Base-by-base conservation (phyloP, 92 coral and sea anemone genomes). In the Muricea muricata region DNA sequence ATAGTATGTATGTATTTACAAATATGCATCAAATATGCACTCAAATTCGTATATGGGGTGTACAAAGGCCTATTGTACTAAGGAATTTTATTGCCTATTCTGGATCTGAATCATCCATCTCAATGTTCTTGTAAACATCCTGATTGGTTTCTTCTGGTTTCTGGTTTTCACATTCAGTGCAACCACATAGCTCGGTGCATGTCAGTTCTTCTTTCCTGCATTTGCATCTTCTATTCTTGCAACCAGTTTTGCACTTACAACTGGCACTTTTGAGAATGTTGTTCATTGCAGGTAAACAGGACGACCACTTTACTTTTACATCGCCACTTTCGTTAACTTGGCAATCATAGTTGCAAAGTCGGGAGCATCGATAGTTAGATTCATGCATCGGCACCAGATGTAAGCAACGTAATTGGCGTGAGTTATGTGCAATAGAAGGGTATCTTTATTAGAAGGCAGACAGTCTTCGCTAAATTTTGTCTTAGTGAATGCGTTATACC, bases 151-250 rank as follows among this genome's bases (percentile, higher is more conserved):
- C 57, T 72, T 34, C 78, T 34, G 78, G 55, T 42, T 39, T 4
- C 23, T 72, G 78, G 57, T 72, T 72, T 34, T 72, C 78, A 72
- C 78, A 72, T 15, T 84, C 91, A 39, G 85, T 79, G 79, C 88
- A 91, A 70, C 81, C 70, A 82, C 94, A 88, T 65, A 91, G 87
- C 50, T 91, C 88, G n/a, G 90, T 88, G 88, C 90, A 91, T 7
- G 33, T 74, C 73, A 90, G 70, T 23, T 69, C 87, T 47, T 86
- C 87, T 82, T 91, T 88, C 86, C 83, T 82, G 74, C 92, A 91
- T 55, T 75, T 31, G 82, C 92, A 88, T 23, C 78, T 39, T 72
- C 55, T 72, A 42, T 72, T 72, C 78, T 72, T 72, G 78, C 78
- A 72, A 42, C 78, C 78, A 5, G 78, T 72, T 72, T 48, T 25